Evolutionary conservation across 2,888 invertebrate genomes (phyloP), one percentile per base, ranked within the genome.

Genomic region (Steromphala cineraria): DNA sequence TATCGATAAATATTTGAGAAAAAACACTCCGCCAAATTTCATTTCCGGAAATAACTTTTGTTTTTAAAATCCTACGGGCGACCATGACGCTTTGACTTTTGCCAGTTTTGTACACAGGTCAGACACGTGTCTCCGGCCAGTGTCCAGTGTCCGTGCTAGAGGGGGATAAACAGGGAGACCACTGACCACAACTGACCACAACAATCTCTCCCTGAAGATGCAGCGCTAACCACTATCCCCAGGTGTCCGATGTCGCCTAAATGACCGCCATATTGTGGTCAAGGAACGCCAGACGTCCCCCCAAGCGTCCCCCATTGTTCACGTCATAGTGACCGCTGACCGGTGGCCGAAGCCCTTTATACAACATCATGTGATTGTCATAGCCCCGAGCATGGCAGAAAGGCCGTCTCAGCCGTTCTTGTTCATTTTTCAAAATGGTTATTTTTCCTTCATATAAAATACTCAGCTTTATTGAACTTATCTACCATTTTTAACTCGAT

Each of bases 261-360:
- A 62, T 62, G 28, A 62, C 62, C 17, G 62, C 62, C 62, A 62
- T 62, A 62, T 62, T 62, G 62, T 62, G 24, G 62, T 62, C 62
- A 17, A 24, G 62, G 62, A 24, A 15, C 28, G 24, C 28, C 28
- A 62, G 62, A 62, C 62, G 62, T 28, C 17, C 62, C 24, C 28
- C 28, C 62, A 28, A 62, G 24, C 62, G 24, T 24, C 28, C 28
- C 28, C 62, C 28, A 62, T 62, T 62, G 62, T 62, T 62, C 24
- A 62, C 62, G 28, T 62, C 62, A 62, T 24, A 62, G 28, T 62
- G 62, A 62, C 62, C 62, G 62, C 28, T 62, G 62, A 28, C 62
- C 62, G 28, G 15, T 62, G 62, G 62, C 62, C 62, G 62, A 62
- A 62, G 62, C 24, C 62, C 62, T 62, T 62, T 62, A 62, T 62